A percentile compares a stretch with the other conserved stretches of the same genome.
Conservation (phyloP, 2,113 vertebrate genomes). For the Pogonocichla stellata region DNA sequence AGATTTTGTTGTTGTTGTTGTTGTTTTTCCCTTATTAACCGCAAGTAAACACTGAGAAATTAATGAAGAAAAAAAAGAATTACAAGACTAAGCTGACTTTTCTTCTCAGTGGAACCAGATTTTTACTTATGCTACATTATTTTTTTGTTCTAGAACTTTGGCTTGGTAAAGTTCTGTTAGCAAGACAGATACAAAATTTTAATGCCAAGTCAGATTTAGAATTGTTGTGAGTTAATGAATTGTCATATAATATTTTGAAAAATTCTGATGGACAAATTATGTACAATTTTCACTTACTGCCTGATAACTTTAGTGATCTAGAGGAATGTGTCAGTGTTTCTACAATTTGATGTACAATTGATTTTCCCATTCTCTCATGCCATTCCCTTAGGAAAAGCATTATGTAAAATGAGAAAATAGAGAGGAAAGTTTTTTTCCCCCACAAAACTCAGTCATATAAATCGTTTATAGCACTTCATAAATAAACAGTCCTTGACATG, state of each 20-base stretch:
- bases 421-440: background rate
- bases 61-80: background rate
- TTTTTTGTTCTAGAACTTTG: background rate
- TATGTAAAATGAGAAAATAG: background rate
- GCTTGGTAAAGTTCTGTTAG: background rate
- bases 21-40: background rate
- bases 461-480: background rate
- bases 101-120: background rate
- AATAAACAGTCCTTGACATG: background rate
- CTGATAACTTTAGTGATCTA: background rate
- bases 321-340: background rate
- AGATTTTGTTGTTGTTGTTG: background rate
- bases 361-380: slow-evolving; percentile 2
- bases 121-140: background rate
- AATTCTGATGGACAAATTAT: background rate
- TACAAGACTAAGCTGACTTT: background rate
- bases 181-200: background rate
- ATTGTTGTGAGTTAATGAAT: background rate
- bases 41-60: background rate
- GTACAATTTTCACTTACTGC: background rate
- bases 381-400: slow-evolving; percentile 12
- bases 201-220: background rate
- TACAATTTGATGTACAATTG: background rate
- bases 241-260: background rate
- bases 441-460: background rate